Base-by-base conservation (phyloP, 2,888 invertebrate genomes). In the Clostera curtula region DNA sequence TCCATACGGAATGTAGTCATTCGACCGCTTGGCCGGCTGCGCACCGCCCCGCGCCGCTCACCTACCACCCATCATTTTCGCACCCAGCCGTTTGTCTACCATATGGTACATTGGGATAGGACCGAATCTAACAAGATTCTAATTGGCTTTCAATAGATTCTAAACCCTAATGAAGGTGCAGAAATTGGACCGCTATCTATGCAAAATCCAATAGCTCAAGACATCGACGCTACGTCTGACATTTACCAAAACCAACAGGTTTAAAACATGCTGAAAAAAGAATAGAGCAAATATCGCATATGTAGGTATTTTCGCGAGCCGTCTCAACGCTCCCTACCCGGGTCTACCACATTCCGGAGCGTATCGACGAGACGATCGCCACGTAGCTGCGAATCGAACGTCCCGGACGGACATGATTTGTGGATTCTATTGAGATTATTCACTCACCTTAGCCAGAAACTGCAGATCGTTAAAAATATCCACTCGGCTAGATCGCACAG, bases 1-100 rank as follows among this genome's bases (percentile, higher is more conserved):
- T 71, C 72, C 77, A 67, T 69, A 72, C 69, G 82, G 82, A 83
- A 83, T 82, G 83, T 79, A 80, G 82, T 76, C 82, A 80, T 59
- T 49, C 65, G 65, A 57, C 72, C 70, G 60, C 59, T 49, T 61
- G 64, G 62, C 77, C 74, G 63, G 59, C 59, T 57, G 63, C 60
- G 58, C 63, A 56, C 58, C 60, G 42, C 63, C 59, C 63, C 68
- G 66, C 71, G 52, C 63, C 72, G 59, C 71, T 72, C 67, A 61
- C 74, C 70, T 69, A n/a, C n/a, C n/a, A n/a, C n/a, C 70, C 71
- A 66, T 73, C 63, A 75, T 73, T 80, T n/a, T 76, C 76, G 73
- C 72, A 64, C 68, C 61, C 71, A 69, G 54, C 71, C 64, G 65
- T 54, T 73, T 73, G 67, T 66, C 66, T 59, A 76, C 69, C 76